Conservation (phyloP, 1,140 invertebrate species). For the Condylostylus longicornis region DNA sequence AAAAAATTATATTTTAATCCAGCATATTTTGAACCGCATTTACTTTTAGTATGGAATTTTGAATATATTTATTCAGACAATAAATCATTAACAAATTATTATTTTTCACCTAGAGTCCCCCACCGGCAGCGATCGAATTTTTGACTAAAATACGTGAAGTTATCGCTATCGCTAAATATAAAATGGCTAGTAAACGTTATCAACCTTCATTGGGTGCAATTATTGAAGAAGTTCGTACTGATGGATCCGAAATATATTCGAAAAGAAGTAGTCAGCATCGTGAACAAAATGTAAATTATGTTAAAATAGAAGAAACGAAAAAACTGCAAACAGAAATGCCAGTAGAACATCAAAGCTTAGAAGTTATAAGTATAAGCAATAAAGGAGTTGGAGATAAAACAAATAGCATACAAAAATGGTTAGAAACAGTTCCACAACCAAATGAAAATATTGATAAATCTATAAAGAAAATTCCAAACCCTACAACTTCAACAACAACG, state of each 20-base stretch:
- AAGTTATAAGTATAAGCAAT: no score
- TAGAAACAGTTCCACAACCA: slow-evolving; percentile 52
- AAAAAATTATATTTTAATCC: slow-evolving; percentile 76
- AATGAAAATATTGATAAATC: slow-evolving; percentile 5
- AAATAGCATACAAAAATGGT: slow-evolving; percentile 56
- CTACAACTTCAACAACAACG: neutral
- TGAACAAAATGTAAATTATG: no score
- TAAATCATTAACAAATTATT: neutral
- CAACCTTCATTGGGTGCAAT: slow-evolving; percentile 62
- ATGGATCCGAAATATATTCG: neutral
- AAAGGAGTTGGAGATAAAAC: slow-evolving; percentile 58
- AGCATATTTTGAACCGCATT: slow-evolving; percentile 71
- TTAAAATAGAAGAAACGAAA: no score
- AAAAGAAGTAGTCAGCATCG: no score
- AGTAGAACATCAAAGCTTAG: no score
- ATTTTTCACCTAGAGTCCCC: slow-evolving; percentile 45
- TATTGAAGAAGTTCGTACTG: slow-evolving; percentile 57
- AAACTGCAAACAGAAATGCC: no score
- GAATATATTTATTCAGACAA: neutral
- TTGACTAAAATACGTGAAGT: slow-evolving; percentile 74
- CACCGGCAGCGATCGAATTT: slow-evolving; percentile 73
- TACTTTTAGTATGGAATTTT: slow-evolving; percentile 48
- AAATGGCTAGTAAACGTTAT: slow-evolving; percentile 67
- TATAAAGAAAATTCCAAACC: neutral
- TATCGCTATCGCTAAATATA: slow-evolving; percentile 70